Conservation (phyloP, 2,113 vertebrate species). For the Pelusios castaneus region DNA sequence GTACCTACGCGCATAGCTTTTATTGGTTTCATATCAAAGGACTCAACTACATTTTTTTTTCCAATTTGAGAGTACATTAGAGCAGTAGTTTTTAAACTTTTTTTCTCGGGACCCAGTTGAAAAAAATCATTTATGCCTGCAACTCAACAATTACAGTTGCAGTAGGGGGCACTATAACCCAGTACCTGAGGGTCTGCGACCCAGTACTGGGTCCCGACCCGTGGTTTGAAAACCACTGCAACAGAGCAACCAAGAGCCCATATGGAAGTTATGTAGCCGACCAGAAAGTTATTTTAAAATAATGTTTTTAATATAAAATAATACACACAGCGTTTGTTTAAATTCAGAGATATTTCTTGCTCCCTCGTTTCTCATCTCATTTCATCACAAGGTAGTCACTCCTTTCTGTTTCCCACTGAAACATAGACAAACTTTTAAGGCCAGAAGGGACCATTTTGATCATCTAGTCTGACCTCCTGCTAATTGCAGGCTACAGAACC, state of each 20-base stretch:
- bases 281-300: not conserved
- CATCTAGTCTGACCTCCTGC: too few relatives aligned
- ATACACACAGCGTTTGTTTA: not conserved
- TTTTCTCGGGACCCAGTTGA: too few relatives aligned
- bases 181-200: too few relatives aligned
- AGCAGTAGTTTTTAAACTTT: too few relatives aligned
- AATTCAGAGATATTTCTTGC: not conserved
- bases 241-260: not conserved
- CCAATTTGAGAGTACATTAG: conserved; percentile 14
- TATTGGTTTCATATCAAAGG: not conserved
- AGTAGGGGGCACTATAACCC: too few relatives aligned
- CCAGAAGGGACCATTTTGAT: too few relatives aligned
- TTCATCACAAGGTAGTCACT: not conserved
- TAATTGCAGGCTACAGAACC: too few relatives aligned
- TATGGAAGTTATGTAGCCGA: not conserved
- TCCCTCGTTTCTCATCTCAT: not conserved
- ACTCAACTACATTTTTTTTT: not conserved
- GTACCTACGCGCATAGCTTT: not conserved
- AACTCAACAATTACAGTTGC: too few relatives aligned
- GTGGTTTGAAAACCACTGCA: too few relatives aligned
- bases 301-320: not conserved
- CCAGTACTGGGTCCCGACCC: too few relatives aligned
- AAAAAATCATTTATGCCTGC: too few relatives aligned
- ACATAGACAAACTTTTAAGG: too few relatives aligned
- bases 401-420: not conserved